These are phyloP conservation scores for Molossus molossus DNA, from an alignment of 2,797 vertebrate species.

Conservation along the genomic window DNA sequence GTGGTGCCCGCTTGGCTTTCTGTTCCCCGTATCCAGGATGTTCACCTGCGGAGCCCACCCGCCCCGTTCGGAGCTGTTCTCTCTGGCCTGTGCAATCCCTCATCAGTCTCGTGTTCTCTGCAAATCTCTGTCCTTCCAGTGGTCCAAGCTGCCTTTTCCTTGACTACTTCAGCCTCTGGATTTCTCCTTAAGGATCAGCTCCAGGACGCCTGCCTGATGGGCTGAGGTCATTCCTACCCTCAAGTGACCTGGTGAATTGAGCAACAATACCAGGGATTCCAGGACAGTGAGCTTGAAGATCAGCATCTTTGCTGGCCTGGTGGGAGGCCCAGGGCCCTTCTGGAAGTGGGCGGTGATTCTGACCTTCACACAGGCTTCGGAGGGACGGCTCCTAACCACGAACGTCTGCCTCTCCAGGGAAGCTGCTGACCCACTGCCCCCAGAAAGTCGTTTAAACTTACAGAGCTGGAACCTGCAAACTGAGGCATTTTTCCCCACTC, in stretches of 20 bases:
- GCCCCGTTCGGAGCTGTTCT: not conserved
- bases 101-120: not conserved
- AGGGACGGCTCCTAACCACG: not conserved
- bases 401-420: not conserved
- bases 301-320: conserved; percentile 35
- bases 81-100: not conserved
- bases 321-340: conserved; percentile 15
- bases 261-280: conserved; percentile 81
- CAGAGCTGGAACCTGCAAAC: not conserved
- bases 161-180: conserved; percentile 74
- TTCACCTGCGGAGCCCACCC: not conserved
- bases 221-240: conserved; percentile 83
- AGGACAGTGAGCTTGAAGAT: conserved; percentile 76
- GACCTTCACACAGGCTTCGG: not conserved
- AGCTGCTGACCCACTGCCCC: not conserved
- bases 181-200: conserved; percentile 82
- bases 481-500: not conserved
- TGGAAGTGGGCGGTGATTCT: not conserved
- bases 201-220: conserved; percentile 71
- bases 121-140: conserved; percentile 36
- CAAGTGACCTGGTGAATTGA: conserved; percentile 79
- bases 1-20: not conserved
- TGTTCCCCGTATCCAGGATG: not conserved
- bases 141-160: conserved; percentile 57
- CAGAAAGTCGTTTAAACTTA: not conserved